Percentiles rank a stretch among this genome's conserved stretches.
Conservation (phyloP, 2,797 vertebrate species). For the Borostomias antarcticus region DNA sequence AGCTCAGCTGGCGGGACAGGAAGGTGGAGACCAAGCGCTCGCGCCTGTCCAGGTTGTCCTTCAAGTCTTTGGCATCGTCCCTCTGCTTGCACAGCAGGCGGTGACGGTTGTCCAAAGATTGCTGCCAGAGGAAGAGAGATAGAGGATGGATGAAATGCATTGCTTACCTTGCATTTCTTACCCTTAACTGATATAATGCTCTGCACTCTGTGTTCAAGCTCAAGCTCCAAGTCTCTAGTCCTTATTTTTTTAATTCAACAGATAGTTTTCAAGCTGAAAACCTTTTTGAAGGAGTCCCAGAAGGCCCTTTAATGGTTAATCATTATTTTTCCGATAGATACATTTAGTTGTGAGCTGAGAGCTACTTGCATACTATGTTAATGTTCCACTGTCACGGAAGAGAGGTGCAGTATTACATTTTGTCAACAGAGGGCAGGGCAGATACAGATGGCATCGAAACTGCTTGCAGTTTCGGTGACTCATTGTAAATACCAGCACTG, state of each 20-base stretch:
- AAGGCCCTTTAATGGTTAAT: no score
- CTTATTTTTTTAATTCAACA: no score
- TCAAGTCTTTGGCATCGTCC: constrained; percentile 93
- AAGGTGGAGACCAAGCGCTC: constrained; percentile 85
- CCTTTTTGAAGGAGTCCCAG: background rate
- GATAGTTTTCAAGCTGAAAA: no score
- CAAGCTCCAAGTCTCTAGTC: no score
- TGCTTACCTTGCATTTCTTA: no score
- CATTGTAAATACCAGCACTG: constrained; percentile 72
- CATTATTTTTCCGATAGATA: background rate
- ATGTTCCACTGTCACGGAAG: constrained; percentile 28
- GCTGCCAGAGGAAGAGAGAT: constrained; percentile 62
- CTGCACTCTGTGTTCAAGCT: no score
- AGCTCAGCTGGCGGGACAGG: constrained; percentile 81
- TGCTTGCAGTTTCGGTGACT: constrained; percentile 74
- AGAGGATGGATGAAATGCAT: background rate
- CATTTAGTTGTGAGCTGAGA: background rate
- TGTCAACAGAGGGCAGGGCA: constrained; percentile 78
- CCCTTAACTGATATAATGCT: no score
- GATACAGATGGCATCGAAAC: constrained; percentile 74
- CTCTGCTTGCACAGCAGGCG: constrained; percentile 85
- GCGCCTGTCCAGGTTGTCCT: constrained; percentile 90
- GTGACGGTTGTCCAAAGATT: constrained; percentile 87
- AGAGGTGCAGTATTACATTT: constrained; percentile 60
- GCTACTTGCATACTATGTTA: background rate